phyloP scores from a whole-genome alignment of 2,113 vertebrate genomes.

The Helogale parvula region DNA sequence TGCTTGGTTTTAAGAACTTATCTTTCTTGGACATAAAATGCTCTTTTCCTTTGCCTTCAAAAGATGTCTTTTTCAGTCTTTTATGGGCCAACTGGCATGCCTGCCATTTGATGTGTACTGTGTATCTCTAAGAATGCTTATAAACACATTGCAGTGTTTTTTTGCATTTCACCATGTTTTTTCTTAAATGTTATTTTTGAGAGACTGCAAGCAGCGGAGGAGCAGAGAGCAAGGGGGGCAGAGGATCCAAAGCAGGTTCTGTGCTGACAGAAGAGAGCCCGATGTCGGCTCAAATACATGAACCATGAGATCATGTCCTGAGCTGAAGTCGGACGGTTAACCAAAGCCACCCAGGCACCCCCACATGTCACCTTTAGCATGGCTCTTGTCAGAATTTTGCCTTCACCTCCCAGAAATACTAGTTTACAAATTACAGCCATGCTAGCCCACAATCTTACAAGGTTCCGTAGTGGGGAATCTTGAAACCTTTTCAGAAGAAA shows the following conservation, averaged over 20 bases:
- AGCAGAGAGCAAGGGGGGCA: too few species aligned
- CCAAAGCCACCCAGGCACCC: too few species aligned
- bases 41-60: conserved; percentile 25
- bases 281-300: too few species aligned
- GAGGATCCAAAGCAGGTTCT: too few species aligned
- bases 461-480: background rate
- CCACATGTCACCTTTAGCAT: background rate
- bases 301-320: too few species aligned
- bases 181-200: too few species aligned
- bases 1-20: background rate
- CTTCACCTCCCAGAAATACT: conserved; percentile 25
- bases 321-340: too few species aligned
- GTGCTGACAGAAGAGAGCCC: too few species aligned
- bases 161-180: background rate
- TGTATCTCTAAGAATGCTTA: background rate
- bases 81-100: background rate
- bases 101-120: background rate
- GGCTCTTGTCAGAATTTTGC: background rate
- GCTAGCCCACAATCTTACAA: background rate
- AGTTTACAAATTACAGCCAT: conserved; percentile 4
- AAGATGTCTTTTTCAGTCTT: background rate
- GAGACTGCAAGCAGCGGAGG: too few species aligned
- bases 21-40: background rate
- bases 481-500: conserved; percentile 51
- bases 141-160: background rate